Base-by-base conservation (phyloP, 2,113 vertebrate species). In the Camelus bactrianus region DNA sequence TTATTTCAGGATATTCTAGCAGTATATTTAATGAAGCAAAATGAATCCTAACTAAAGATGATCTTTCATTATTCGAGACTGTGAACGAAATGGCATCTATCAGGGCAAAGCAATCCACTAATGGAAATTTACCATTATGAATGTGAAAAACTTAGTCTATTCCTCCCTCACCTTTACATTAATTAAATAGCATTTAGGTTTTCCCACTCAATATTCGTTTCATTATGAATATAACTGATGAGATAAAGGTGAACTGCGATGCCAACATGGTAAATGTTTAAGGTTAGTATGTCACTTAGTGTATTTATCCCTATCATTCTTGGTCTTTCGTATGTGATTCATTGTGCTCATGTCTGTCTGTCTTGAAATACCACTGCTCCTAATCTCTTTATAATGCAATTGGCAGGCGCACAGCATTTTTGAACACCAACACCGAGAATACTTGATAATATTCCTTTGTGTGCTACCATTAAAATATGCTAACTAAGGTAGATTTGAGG, bases 401-500 rank as follows among this genome's bases (percentile, higher is more conserved):
- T 97, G 97, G 80, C 89, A 97, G 77, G 32, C 89, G 35, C 8
- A 48, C 91, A 75, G 26, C 15, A 54, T 86, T 72, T 96, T 95
- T 93, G 98, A 97, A 88, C 94, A 46, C n/a, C 76, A 92, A 88
- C 94, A 46, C n/a, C 76, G 91, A 75, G 48, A 97, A 75, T 73
- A 79, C 30, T 97, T 98, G 97, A 95, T 50, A 72, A 54, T 94
- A n/a, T 73, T 97, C 67, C 87, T 97, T 92, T 85, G 88, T 96
- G 62, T 96, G 46, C 97, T 96, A 67, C 60, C 82, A 98, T 98
- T 98, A 98, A 98, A 98, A 98, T 98, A 98, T 97, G 95, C 97
- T 98, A 98, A 99, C 24, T 96, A 97, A 98, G 94, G 94, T 97
- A 97, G 97, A 96, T 50, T 87, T 97, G 65, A 84, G 80, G 65